These are phyloP conservation scores for Chondrosia reniformis DNA, from an alignment of 37 sponge, comb jelly and placozoan species.

Conservation along the genomic window DNA sequence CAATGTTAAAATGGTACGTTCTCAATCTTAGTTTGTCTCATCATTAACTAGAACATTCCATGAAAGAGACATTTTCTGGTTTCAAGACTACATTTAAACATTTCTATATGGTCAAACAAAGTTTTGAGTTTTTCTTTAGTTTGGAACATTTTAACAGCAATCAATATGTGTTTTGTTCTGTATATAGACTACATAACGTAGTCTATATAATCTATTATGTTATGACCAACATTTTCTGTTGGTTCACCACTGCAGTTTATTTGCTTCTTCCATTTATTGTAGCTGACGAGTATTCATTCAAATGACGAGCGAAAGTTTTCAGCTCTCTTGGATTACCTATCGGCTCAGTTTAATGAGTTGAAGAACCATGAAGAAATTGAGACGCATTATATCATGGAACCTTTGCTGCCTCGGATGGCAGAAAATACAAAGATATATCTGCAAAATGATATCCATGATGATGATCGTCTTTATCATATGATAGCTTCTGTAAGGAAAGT, in stretches of 20 bases:
- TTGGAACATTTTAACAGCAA: no score
- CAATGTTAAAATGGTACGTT: no score
- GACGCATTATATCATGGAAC: constrained; percentile 57
- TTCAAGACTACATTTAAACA: no score
- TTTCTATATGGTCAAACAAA: no score
- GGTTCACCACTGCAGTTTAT: neutral
- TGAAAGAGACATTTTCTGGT: no score
- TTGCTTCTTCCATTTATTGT: neutral
- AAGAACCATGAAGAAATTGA: constrained; percentile 79
- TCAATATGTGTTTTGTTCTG: no score
- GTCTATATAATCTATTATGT: no score
- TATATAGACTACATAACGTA: no score
- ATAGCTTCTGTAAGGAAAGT: constrained; percentile 19
- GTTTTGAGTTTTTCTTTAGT: no score
- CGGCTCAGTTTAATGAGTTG: constrained; percentile 37
- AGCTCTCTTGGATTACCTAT: constrained; percentile 38
- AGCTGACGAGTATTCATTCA: constrained; percentile 43
- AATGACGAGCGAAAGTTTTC: constrained; percentile 9
- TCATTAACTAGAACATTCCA: no score
- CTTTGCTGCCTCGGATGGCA: constrained; percentile 54
- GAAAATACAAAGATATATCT: constrained; percentile 30
- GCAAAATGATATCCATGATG: constrained; percentile 73
- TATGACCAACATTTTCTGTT: neutral
- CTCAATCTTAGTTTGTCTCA: no score
- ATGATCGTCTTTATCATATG: constrained; percentile 38